Evolutionary conservation across 2,888 invertebrate genomes (phyloP).

Genomic region (Ligdia adustata): DNA sequence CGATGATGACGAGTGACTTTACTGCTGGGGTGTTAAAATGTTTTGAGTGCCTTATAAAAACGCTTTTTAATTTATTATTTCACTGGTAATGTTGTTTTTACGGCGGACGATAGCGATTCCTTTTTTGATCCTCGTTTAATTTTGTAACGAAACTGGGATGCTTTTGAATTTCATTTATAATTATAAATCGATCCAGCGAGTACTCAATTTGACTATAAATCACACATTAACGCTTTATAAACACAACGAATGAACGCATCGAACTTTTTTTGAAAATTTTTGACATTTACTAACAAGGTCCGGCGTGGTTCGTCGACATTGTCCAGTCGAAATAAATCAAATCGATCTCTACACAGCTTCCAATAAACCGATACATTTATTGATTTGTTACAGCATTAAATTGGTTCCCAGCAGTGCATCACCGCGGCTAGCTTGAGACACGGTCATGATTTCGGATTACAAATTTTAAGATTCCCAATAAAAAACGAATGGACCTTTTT

Average conservation of each 20-base stretch:
- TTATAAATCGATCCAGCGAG: constrained; percentile 26
- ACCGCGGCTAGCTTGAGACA: constrained; percentile 61
- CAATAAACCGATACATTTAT: constrained; percentile 84
- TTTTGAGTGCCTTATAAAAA: constrained; percentile 57
- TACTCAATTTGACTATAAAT: constrained; percentile 25
- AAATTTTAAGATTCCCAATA: constrained; percentile 48
- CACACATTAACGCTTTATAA: constrained; percentile 19
- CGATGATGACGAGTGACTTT: constrained; percentile 68
- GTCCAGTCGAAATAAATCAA: constrained; percentile 77
- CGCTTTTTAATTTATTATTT: constrained; percentile 53
- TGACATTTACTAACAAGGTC: constrained; percentile 81
- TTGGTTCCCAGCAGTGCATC: constrained; percentile 80
- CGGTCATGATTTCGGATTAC: constrained; percentile 58
- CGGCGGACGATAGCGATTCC: constrained; percentile 29
- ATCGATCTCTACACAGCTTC: constrained; percentile 81
- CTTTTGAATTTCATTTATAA: constrained; percentile 23
- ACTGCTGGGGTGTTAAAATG: constrained; percentile 61
- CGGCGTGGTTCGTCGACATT: constrained; percentile 67
- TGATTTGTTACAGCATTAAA: constrained; percentile 83
- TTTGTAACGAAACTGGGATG: constrained; percentile 18
- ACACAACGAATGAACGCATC: constrained; percentile 30
- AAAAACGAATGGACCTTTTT: constrained; percentile 56
- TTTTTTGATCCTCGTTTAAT: constrained; percentile 20
- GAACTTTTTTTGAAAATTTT: constrained; percentile 56
- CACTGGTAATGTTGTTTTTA: constrained; percentile 49